Percentiles rank a stretch among this genome's conserved stretches.
phyloP scores from a whole-genome alignment of 2,888 invertebrate genomes.

The Hypomecis atomaria region DNA sequence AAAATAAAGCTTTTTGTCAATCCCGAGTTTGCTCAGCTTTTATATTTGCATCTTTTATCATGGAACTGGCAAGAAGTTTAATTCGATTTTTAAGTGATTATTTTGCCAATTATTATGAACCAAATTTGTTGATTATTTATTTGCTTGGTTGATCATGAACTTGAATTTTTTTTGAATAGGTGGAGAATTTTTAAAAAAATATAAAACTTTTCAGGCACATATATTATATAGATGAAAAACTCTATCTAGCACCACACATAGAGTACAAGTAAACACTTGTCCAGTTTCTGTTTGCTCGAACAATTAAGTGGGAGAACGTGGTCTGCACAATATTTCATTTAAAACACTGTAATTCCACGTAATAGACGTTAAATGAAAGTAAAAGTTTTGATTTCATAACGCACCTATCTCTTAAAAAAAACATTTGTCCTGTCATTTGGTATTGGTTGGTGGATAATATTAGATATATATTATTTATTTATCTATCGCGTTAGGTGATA shows the following conservation, averaged over 20 bases:
- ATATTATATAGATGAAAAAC: too few species aligned
- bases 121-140: too few species aligned
- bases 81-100: too few species aligned
- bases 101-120: too few species aligned
- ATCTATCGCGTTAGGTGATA: not conserved
- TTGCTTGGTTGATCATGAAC: too few species aligned
- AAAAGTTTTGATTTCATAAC: constrained; percentile 33
- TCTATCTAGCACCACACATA: not conserved
- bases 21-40: too few species aligned
- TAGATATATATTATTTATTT: not conserved
- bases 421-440: constrained; percentile 4
- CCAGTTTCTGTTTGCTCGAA: constrained; percentile 15
- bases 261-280: not conserved
- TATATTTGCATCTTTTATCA: too few species aligned
- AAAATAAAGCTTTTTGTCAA: too few species aligned
- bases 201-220: too few species aligned
- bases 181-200: too few species aligned
- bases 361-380: constrained; percentile 36
- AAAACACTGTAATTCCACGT: constrained; percentile 31
- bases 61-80: too few species aligned
- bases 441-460: not conserved
- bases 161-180: too few species aligned
- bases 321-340: constrained; percentile 19
- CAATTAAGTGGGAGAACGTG: constrained; percentile 17
- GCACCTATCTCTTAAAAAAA: constrained; percentile 32